Conservation (phyloP, 2,797 vertebrate genomes). For the Liasis olivaceus region DNA sequence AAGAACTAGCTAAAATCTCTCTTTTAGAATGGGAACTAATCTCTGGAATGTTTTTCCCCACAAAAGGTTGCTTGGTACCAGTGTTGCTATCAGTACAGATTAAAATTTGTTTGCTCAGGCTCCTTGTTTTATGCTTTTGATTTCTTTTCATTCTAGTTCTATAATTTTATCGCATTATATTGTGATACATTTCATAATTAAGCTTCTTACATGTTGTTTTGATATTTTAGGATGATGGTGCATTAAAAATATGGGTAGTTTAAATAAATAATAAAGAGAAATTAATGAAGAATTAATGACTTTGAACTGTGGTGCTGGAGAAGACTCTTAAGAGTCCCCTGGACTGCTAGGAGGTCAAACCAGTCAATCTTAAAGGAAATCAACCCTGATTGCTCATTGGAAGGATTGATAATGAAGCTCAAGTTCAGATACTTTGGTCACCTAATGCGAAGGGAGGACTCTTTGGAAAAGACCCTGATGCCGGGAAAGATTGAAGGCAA, state of each 20-base stretch:
- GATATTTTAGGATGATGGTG: neutral
- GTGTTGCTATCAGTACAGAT: neutral
- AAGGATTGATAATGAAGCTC: no score
- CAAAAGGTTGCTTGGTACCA: neutral
- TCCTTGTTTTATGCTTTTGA: neutral
- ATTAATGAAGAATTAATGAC: neutral
- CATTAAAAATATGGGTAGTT: neutral
- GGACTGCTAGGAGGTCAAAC: no score
- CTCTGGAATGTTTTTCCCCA: neutral
- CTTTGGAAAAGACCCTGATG: no score
- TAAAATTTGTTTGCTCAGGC: neutral
- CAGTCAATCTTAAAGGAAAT: no score
- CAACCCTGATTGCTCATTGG: no score
- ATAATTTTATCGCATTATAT: neutral
- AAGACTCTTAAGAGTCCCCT: no score
- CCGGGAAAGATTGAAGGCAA: no score
- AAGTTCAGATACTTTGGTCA: no score
- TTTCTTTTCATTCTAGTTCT: neutral
- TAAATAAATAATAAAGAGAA: neutral
- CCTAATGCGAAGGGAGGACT: no score
- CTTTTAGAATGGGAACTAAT: neutral
- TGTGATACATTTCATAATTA: neutral
- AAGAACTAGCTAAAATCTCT: neutral
- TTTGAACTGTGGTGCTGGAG: no score
- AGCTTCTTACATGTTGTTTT: neutral